These are phyloP conservation scores for Poeciliopsis occidentalis DNA, from an alignment of 2,113 vertebrate species.

Conservation along the genomic window DNA sequence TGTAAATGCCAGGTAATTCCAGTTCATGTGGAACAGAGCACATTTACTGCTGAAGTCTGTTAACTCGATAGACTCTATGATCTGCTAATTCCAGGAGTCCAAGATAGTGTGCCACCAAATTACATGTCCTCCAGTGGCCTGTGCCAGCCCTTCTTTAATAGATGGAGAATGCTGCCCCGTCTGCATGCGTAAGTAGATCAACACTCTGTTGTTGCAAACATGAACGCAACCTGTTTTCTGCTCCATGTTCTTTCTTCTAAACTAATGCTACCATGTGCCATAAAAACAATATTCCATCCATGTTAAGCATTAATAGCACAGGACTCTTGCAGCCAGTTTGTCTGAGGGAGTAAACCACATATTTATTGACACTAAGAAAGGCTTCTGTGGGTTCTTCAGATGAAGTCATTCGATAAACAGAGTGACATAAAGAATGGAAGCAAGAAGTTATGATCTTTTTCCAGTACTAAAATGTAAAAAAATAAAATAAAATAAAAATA, in stretches of 20 bases:
- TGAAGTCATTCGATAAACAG: constrained; percentile 63
- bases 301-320: constrained; percentile 57
- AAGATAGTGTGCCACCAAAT: constrained; percentile 95
- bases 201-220: constrained; percentile 39
- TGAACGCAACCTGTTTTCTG: constrained; percentile 8
- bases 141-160: constrained; percentile 85
- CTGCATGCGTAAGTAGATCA: constrained; percentile 87
- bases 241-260: constrained; percentile 40
- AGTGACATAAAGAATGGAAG: constrained; percentile 33
- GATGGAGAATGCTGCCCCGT: constrained; percentile 95
- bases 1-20: constrained; percentile 91
- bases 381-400: constrained; percentile 51
- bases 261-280: constrained; percentile 19
- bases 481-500: neutral
- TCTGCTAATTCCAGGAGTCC: constrained; percentile 83
- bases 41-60: neutral
- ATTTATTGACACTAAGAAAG: constrained; percentile 63
- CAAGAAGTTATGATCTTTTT: constrained; percentile 11
- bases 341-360: constrained; percentile 53
- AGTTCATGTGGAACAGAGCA: constrained; percentile 2
- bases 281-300: constrained; percentile 42
- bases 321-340: constrained; percentile 43
- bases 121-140: constrained; percentile 90
- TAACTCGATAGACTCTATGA: constrained; percentile 18
- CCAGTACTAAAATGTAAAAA: constrained; percentile 10